Base-by-base conservation (phyloP, 2,888 invertebrate genomes). In the Cephus sareptanus region DNA sequence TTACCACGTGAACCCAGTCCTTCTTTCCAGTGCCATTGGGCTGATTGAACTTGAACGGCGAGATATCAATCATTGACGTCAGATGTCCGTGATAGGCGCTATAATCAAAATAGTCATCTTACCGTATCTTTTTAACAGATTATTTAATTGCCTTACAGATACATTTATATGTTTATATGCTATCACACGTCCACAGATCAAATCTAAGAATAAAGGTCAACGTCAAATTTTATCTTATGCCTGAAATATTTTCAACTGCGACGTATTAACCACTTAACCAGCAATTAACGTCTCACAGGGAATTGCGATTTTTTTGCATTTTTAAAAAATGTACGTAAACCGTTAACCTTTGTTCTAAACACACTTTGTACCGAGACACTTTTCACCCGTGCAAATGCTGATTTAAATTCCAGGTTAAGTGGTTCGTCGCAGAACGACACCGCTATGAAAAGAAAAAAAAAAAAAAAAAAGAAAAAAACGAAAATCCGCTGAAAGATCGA, bases 81-180 rank as follows among this genome's bases (percentile, higher is more conserved):
- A 99, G 95, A 92, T 99, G 99, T 83, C 99, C 99, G 93, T 99
- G 99, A 94, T 99, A 99, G 79, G 99, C 99, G 93, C 99, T 99
- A 95, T 34, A 71, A 71, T 13, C 31, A 71, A 71, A 71, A 11
- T 31, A 15, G 3, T 74, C 11, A 23, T 30, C 13, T 73, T 34
- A 73, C 73, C 13, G 11, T n/a, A 34, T 34, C 31, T 73, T 73
- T 73, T 11, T 33, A 31, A 12, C 31, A 34, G 33, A 73, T 34
- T 34, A 31, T 23, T 73, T 15, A 73, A 73, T 34, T 73, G 34
- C 73, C 33, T 73, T 34, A 34, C 34, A 31, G 15, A 31, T 73
- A 34, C 34, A 73, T 73, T n/a, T 73, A 73, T 34, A 31, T 73
- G 23, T 23, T 31, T 23, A 34, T 73, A 34, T 73, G 3, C 73